Base-by-base conservation (phyloP, 2,113 vertebrate genomes). In the Fregetta grallaria region DNA sequence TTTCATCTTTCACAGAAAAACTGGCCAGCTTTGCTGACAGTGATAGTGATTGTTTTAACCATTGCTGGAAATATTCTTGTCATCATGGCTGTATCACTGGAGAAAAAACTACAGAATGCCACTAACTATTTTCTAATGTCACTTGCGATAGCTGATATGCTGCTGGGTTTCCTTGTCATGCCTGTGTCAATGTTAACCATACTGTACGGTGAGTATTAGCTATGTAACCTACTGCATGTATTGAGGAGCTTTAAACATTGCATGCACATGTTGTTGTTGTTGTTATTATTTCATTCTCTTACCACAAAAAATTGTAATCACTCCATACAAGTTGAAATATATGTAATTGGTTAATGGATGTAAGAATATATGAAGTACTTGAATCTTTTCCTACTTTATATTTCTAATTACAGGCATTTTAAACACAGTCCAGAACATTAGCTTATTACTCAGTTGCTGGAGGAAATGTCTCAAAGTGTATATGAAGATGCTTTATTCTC, bases 101-200 rank as follows among this genome's bases (percentile, higher is more conserved):
- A 99, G 98, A 99, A 99, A 97, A 99, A 99, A 96, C 98, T 99
- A 94, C 99, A 99, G 97, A 99, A 99, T 32, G 99, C 99, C 95
- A 99, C 99, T 65, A 99, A 99, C 98, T 99, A 99, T 92, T 99
- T 99, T 97, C 96, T 99, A 97, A 99, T 99, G 99, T 99, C 99
- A n/a, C 98, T 99, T 96, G 99, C 99, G 10, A 99, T 99, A 78
- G 99, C 99, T 26, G 99, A 99, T 96, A 99, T 99, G 99, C 98
- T 99, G 90, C 98, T 99, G 79, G 99, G 99, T 89, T 98, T 99
- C 97, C 97, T 99, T 96, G 99, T 99, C 97, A 99, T 99, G 99
- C 99, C 99, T 2, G 98, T 99, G 91, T 99, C 99, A 97, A 99
- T 99, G 98, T 96, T 99, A 98, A 99, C 99, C 96, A 99, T 99